These are phyloP conservation scores for Azemiops feae DNA, from an alignment of 2,113 vertebrate genomes.

Conservation along the genomic window DNA sequence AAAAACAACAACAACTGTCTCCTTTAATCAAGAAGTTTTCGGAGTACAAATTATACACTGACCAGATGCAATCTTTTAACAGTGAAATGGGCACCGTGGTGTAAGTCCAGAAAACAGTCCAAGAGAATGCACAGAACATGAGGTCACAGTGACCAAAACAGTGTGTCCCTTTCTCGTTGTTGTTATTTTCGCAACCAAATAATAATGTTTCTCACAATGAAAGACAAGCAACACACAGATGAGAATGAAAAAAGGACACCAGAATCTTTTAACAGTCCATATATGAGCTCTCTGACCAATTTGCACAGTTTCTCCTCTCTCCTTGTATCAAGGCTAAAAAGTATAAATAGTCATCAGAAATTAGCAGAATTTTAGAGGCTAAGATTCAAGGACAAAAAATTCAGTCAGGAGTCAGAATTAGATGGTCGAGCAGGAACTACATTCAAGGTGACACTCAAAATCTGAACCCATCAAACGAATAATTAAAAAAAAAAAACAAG, in stretches of 20 bases:
- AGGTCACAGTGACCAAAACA: slow-evolving; percentile 37
- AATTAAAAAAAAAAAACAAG: too few relatives aligned
- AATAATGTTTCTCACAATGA: slow-evolving; percentile 4
- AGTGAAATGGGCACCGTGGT: slow-evolving; percentile 33
- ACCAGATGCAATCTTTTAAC: slow-evolving; percentile 39
- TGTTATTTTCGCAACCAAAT: slow-evolving; percentile 48
- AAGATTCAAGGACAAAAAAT: neutral
- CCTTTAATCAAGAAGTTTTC: slow-evolving; percentile 42
- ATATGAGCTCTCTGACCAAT: neutral
- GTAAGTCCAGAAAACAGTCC: slow-evolving; percentile 46
- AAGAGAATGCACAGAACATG: slow-evolving; percentile 19
- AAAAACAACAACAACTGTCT: neutral
- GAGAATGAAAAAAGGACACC: slow-evolving; percentile 7
- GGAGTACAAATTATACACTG: slow-evolving; percentile 58
- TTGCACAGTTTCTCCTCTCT: neutral
- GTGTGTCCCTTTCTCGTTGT: slow-evolving; percentile 31
- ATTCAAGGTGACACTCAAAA: neutral
- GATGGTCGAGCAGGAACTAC: neutral
- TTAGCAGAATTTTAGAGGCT: neutral
- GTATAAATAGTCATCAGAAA: neutral
- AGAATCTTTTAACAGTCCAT: neutral
- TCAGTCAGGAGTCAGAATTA: neutral
- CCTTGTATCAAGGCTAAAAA: too few relatives aligned
- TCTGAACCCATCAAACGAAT: too few relatives aligned
- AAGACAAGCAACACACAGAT: neutral